These are phyloP conservation scores for Vicugna pacos DNA, from an alignment of 2,113 vertebrate species.

Conservation along the genomic window DNA sequence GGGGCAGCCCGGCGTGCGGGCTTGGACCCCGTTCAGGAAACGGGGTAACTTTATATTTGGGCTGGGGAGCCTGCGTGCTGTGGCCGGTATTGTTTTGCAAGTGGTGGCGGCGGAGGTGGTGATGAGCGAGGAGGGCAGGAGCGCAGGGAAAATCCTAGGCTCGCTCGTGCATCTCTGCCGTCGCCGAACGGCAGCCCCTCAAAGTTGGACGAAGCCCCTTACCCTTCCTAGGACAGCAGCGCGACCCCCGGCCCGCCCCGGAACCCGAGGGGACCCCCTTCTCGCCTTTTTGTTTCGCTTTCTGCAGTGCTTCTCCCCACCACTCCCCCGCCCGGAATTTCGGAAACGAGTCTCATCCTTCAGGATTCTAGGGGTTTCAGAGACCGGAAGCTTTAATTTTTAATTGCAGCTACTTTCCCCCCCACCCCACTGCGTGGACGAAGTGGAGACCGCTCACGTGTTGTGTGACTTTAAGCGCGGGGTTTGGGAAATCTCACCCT, in stretches of 20 bases:
- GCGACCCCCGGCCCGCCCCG: background rate
- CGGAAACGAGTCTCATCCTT: constrained; percentile 71
- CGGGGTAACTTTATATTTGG: constrained; percentile 69
- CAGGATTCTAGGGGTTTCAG: constrained; percentile 74
- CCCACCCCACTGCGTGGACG: background rate
- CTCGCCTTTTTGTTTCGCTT: constrained; percentile 80
- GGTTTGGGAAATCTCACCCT: constrained; percentile 54
- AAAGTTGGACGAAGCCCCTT: constrained; percentile 69
- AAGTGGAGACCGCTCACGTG: constrained; percentile 76
- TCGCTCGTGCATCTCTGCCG: background rate
- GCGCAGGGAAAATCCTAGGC: background rate
- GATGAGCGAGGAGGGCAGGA: background rate
- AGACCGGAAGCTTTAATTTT: constrained; percentile 85
- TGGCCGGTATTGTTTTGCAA: constrained; percentile 65
- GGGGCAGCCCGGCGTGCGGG: background rate
- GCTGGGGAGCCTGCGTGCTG: constrained; percentile 38
- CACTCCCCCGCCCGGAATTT: background rate
- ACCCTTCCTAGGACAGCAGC: constrained; percentile 44
- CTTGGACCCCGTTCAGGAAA: constrained; percentile 15
- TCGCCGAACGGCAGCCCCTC: background rate
- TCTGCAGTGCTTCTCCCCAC: constrained; percentile 44
- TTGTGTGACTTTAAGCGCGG: constrained; percentile 63
- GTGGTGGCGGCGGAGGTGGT: constrained; percentile 33
- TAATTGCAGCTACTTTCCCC: constrained; percentile 75
- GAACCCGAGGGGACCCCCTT: background rate